Percentiles rank a stretch among this genome's conserved stretches.
phyloP scores from a whole-genome alignment of 2,888 invertebrate species.

The Caradrina clavipalpis region DNA sequence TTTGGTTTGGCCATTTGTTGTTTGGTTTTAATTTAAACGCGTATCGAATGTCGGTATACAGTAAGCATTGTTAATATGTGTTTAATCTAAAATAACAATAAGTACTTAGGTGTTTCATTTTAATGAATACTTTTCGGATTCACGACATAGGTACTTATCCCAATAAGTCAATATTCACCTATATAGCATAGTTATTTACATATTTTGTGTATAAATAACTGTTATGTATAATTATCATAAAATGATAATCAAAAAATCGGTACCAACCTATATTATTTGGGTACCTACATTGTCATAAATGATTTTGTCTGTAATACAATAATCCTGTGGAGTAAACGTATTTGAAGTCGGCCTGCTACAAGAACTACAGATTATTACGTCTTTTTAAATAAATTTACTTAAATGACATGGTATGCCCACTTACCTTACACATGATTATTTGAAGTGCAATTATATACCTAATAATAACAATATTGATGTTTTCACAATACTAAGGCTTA shows the following conservation, averaged over 20 bases:
- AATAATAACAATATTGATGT: not conserved
- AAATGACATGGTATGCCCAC: too few relatives aligned
- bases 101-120: slow-evolving; percentile 36
- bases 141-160: slow-evolving; percentile 53
- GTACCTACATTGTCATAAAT: not conserved
- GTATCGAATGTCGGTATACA: slow-evolving; percentile 76
- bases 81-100: slow-evolving; percentile 62
- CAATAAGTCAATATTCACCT: slow-evolving; percentile 72
- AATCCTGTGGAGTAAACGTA: not conserved
- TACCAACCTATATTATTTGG: not conserved
- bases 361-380: slow-evolving; percentile 3
- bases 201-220: slow-evolving; percentile 11
- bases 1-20: slow-evolving; percentile 80
- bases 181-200: slow-evolving; percentile 59
- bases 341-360: slow-evolving; percentile 5
- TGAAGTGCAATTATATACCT: slow-evolving; percentile 11
- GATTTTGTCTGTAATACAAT: slow-evolving; percentile 4
- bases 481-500: not conserved
- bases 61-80: slow-evolving; percentile 75
- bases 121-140: slow-evolving; percentile 50
- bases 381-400: too few relatives aligned
- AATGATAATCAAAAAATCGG: not conserved
- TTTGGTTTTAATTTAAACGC: slow-evolving; percentile 83
- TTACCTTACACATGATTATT: not conserved
- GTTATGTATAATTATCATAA: slow-evolving; percentile 29